phyloP scores from a whole-genome alignment of 1,140 invertebrate species.

The Homalodisca vitripennis region DNA sequence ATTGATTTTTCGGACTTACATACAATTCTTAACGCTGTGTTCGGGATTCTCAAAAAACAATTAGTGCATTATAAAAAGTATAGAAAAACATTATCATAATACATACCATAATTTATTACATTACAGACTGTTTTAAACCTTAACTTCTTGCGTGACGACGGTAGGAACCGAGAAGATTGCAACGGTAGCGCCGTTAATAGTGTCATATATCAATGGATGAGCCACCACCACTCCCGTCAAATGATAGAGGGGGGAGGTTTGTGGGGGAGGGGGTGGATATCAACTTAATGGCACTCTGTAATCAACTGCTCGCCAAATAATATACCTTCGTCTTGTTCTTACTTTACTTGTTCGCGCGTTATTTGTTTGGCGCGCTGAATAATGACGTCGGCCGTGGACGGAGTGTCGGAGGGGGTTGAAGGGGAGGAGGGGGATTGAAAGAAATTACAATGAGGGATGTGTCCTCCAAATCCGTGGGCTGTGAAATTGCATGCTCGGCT shows the following conservation, averaged over 20 bases:
- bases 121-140: no score
- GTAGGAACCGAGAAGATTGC: conserved; percentile 28
- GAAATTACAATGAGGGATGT: conserved; percentile 33
- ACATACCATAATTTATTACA: no score
- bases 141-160: no score
- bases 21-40: no score
- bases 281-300: conserved; percentile 30
- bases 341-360: conserved; percentile 27
- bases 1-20: no score
- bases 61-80: no score
- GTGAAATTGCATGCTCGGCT: conserved; percentile 28
- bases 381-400: conserved; percentile 13
- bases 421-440: conserved; percentile 24
- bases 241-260: conserved; percentile 14
- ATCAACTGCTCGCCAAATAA: conserved; percentile 31
- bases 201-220: conserved; percentile 18
- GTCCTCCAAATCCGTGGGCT: conserved; percentile 25
- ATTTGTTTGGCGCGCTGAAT: conserved; percentile 31
- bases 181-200: conserved; percentile 15
- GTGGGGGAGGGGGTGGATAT: conserved; percentile 11
- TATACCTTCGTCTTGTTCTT: conserved; percentile 18
- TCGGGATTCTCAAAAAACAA: no score
- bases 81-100: no score
- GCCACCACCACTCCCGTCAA: conserved; percentile 14
- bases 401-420: not conserved